These are phyloP conservation scores for Toxonevra muliebris DNA, from an alignment of 2,888 invertebrate genomes.

Conservation along the genomic window DNA sequence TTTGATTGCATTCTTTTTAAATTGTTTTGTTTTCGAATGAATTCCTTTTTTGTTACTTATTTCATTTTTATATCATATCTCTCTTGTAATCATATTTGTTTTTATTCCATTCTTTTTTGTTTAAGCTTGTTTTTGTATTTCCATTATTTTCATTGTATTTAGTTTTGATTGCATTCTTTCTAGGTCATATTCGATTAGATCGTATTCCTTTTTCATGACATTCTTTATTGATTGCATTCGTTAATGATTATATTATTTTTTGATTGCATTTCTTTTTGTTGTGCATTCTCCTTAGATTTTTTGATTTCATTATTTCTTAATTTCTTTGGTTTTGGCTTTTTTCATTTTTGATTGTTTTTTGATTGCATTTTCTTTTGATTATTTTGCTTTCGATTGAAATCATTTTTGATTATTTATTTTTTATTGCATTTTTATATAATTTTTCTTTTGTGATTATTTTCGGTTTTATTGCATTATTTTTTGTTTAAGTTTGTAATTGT, in stretches of 20 bases:
- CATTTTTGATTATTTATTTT: not conserved
- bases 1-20: not conserved
- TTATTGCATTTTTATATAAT: not conserved
- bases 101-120: constrained; percentile 12
- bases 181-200: too few relatives aligned
- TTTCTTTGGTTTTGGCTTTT: not conserved
- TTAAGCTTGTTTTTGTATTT: constrained; percentile 15
- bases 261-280: not conserved
- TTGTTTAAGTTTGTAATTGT: not conserved
- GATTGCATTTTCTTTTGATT: not conserved
- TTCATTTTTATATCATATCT: not conserved
- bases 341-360: constrained; percentile 24
- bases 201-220: constrained; percentile 12
- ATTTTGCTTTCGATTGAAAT: not conserved
- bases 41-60: not conserved
- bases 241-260: not conserved
- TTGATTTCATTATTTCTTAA: not conserved
- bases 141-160: not conserved
- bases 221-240: not conserved
- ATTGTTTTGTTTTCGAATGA: not conserved
- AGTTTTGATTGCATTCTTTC: not conserved
- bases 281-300: not conserved
- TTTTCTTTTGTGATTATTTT: not conserved
- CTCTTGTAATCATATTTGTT: constrained; percentile 8
- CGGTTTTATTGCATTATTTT: not conserved